Base-by-base conservation (phyloP, 2,113 vertebrate species). In the Pantherophis guttatus region DNA sequence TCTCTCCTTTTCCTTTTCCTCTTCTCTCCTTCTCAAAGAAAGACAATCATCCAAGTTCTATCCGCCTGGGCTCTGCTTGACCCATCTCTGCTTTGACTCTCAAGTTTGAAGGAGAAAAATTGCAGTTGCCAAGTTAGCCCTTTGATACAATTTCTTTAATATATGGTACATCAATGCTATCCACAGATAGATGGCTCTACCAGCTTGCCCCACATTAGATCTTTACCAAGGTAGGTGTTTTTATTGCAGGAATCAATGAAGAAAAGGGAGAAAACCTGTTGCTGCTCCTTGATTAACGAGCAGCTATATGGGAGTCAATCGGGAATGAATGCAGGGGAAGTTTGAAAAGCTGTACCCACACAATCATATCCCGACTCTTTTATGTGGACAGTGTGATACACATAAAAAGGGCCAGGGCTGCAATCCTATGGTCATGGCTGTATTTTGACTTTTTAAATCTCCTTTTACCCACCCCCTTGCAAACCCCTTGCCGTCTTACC, bases 51-150 rank as follows among this genome's bases (percentile, higher is more conserved):
- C 53, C 19, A 93, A 54, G 29, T 50, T 2, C 75, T 85, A 93
- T 86, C 17, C 24, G 86, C 91, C 54, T 92, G 91, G 92, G 52
- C 33, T 65, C 87, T 21, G 93, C 9, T 44, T 81, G 33, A 81
- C 75, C 33, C 8, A 39, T 54, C 81, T 62, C 75, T 12, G n/a
- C 17, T 90, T 58, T 65, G 87, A 29, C 94, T 89, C 94, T 89
- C 94, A 93, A 96, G 58, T 92, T 94, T 94, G 94, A 96, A 96
- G 95, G 92, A 95, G 39, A 54, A 81, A 57, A 57, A 81, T 6
- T 75, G 50, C 29, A 90, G n/a, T 8, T 44, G 52, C 24, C 65
- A 44, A 5, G 5, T 89, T 17, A 15, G 17, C 15, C 24, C 33
- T 55, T 23, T 54, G 9, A 54, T 54, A 26, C 8, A 10, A 33